Evolutionary conservation across 2,888 invertebrate species (phyloP).

Genomic region (Meiosimyza platycephala): DNA sequence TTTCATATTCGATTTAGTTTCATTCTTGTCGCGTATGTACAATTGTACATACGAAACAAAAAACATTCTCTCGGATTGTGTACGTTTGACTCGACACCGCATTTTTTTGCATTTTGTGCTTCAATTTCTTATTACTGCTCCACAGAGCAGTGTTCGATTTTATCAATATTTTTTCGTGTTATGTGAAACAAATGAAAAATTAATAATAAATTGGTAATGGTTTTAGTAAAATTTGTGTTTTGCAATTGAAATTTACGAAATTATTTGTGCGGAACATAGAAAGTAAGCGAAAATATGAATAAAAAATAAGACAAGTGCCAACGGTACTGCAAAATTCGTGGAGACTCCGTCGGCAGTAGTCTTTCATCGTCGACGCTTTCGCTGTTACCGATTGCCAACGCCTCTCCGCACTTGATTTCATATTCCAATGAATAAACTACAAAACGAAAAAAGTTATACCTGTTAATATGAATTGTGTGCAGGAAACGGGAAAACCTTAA

Average conservation of each 20-base stretch:
- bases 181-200: slow-evolving; percentile 28
- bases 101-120: slow-evolving; percentile 26
- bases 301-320: slow-evolving; percentile 18
- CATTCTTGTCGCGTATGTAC: slow-evolving; percentile 33
- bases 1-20: slow-evolving; percentile 15
- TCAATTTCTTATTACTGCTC: neutral
- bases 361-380: neutral
- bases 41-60: slow-evolving; percentile 26
- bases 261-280: slow-evolving; percentile 24
- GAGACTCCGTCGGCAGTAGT: slow-evolving; percentile 2
- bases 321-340: neutral
- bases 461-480: neutral
- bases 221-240: slow-evolving; percentile 13
- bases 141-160: slow-evolving; percentile 24
- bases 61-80: neutral
- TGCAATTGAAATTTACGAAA: slow-evolving; percentile 25
- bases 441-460: neutral
- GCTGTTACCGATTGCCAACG: neutral
- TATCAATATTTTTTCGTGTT: slow-evolving; percentile 11
- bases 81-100: slow-evolving; percentile 27
- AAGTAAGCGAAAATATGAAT: slow-evolving; percentile 16
- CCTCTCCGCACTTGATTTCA: neutral
- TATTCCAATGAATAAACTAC: neutral
- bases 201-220: neutral
- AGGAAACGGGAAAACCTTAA: slow-evolving; percentile 16